phyloP scores from a whole-genome alignment of 2,113 vertebrate species.

The Choloepus hoffmanni region DNA sequence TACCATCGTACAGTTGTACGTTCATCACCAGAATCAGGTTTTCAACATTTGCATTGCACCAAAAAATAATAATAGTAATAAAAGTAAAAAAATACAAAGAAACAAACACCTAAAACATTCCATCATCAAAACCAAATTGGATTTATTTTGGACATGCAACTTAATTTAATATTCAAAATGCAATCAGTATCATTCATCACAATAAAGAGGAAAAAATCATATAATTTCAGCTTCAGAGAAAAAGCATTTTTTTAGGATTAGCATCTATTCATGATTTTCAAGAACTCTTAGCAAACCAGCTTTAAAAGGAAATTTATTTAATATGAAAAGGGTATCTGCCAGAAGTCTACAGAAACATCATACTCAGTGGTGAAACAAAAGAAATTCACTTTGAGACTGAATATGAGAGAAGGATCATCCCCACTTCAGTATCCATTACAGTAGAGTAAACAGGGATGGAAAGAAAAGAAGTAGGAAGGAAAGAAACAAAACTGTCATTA shows the following conservation, averaged over 20 bases:
- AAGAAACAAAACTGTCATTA: not conserved
- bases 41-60: too few species aligned
- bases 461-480: not conserved
- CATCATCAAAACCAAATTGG: not conserved
- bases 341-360: not conserved
- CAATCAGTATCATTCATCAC: not conserved
- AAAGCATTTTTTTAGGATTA: constrained; percentile 13
- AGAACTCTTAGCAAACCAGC: not conserved
- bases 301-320: not conserved
- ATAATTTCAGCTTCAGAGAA: not conserved
- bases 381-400: not conserved
- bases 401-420: not conserved
- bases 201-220: not conserved
- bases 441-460: not conserved
- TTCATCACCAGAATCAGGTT: too few species aligned
- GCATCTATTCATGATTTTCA: not conserved
- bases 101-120: too few species aligned
- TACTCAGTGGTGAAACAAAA: not conserved
- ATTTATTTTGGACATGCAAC: constrained; percentile 17
- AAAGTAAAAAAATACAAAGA: too few species aligned
- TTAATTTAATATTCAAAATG: constrained; percentile 15
- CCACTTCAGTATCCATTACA: not conserved
- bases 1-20: too few species aligned
- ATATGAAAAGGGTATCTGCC: not conserved
- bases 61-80: too few species aligned